Evolutionary conservation across 2,113 vertebrate genomes (phyloP).

Genomic region (Myotis brandtii): DNA sequence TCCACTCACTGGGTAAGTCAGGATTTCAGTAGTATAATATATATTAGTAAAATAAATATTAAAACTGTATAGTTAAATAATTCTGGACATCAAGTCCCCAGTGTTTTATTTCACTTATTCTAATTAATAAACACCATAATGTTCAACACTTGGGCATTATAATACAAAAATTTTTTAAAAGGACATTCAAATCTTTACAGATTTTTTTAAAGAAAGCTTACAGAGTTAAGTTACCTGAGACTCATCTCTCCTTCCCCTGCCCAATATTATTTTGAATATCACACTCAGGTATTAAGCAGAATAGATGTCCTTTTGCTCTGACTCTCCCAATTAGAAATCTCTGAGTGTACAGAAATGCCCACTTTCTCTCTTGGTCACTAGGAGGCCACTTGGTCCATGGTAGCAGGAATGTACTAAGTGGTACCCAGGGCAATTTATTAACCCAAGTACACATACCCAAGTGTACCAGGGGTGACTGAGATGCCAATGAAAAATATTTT

Average conservation of each 20-base stretch:
- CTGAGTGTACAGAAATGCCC: not conserved
- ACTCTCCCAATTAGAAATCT: not conserved
- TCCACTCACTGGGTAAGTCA: not conserved
- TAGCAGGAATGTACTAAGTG: not conserved
- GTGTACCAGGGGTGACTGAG: not conserved
- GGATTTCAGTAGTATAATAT: not conserved
- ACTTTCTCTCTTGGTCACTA: not conserved
- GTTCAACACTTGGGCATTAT: slow-evolving; percentile 22
- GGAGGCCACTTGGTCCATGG: not conserved
- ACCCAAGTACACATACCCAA: not conserved
- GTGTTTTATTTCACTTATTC: slow-evolving; percentile 6
- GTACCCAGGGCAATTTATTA: not conserved
- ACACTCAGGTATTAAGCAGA: not conserved
- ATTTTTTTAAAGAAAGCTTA: slow-evolving; percentile 18
- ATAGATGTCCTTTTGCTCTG: not conserved
- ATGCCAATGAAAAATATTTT: not conserved
- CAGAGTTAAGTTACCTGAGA: not conserved
- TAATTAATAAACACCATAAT: slow-evolving; percentile 28
- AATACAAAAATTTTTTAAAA: not conserved
- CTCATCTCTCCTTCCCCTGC: not conserved
- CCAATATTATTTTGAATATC: not conserved
- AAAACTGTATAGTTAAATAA: slow-evolving; percentile 22
- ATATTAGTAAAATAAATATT: not conserved
- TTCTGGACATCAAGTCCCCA: not conserved
- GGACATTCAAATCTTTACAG: not conserved